phyloP scores from a whole-genome alignment of 1,140 invertebrate species.

The Magallana angulata region DNA sequence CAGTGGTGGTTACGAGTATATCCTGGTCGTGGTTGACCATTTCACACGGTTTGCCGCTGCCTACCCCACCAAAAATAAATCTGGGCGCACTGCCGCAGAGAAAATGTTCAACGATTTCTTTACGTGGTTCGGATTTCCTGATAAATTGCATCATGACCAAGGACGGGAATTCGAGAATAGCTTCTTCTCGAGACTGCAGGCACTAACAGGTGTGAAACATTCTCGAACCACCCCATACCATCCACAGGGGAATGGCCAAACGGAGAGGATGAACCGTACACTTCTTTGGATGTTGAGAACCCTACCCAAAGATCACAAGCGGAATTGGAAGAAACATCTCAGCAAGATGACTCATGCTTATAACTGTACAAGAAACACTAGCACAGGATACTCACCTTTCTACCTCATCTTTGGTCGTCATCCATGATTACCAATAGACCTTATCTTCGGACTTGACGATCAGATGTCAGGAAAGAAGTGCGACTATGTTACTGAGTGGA shows the following conservation, averaged over 20 bases:
- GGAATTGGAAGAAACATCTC: conserved; percentile 57
- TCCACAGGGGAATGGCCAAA: conserved; percentile 5
- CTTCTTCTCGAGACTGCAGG: conserved; percentile 27
- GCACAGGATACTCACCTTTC: conserved; percentile 56
- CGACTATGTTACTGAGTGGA: conserved; percentile 43
- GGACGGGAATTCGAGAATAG: conserved; percentile 53
- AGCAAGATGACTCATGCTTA: conserved; percentile 58
- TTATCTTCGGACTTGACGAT: conserved; percentile 20
- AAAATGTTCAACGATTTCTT: conserved; percentile 56
- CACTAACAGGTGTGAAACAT: conserved; percentile 10
- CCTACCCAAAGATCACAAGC: conserved; percentile 45
- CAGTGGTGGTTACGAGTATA: conserved; percentile 58
- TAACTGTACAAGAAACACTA: conserved; percentile 55
- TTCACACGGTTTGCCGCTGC: conserved; percentile 61
- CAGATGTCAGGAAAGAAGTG: not conserved
- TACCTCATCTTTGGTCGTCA: conserved; percentile 52
- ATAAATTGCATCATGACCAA: conserved; percentile 47
- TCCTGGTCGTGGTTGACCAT: conserved; percentile 67
- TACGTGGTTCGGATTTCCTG: conserved; percentile 61
- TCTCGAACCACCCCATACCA: conserved; percentile 46
- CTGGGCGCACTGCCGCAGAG: conserved; percentile 53
- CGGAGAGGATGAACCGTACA: conserved; percentile 33
- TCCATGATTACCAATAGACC: conserved; percentile 48
- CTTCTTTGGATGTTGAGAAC: conserved; percentile 53
- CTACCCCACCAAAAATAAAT: conserved; percentile 55